These are phyloP conservation scores for Nesometra sesokonis DNA, from an alignment of 35 echinoderm and acorn worm genomes.

Conservation along the genomic window DNA sequence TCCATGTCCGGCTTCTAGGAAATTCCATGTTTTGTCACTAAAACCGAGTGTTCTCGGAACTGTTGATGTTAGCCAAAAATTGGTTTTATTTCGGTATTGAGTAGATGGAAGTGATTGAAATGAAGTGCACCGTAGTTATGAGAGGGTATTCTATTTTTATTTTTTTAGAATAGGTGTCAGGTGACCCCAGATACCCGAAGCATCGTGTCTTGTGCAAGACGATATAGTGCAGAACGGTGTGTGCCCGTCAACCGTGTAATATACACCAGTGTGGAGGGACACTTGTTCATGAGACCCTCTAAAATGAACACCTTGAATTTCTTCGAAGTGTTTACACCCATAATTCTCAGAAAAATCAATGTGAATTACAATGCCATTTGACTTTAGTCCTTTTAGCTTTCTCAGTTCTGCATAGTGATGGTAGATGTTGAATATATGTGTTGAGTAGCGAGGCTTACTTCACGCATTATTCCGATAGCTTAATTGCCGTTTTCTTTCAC, in stretches of 20 bases:
- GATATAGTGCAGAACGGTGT: too few species aligned
- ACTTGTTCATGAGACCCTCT: conserved; percentile 13
- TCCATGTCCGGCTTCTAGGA: conserved; percentile 21
- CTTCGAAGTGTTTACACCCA: conserved; percentile 16
- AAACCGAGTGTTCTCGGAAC: conserved; percentile 15
- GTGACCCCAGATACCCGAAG: too few species aligned
- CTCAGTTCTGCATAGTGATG: conserved; percentile 20
- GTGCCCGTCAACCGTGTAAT: not conserved
- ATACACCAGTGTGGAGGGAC: not conserved
- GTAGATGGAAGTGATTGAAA: conserved; percentile 14
- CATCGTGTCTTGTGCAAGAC: too few species aligned
- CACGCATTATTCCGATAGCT: too few species aligned
- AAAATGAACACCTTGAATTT: conserved; percentile 30
- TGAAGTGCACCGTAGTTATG: conserved; percentile 22
- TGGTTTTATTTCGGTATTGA: conserved; percentile 29
- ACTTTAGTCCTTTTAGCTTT: not conserved
- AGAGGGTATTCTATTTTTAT: not conserved
- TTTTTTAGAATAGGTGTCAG: too few species aligned
- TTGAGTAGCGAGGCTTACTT: not conserved
- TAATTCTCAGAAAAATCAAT: conserved; percentile 28
- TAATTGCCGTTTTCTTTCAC: not conserved
- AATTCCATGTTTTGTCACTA: conserved; percentile 12
- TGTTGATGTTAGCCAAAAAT: conserved; percentile 30
- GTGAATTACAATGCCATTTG: not conserved
- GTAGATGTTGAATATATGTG: conserved; percentile 5